Base-by-base conservation (phyloP, 1,140 invertebrate species). In the Anastrepha obliqua region DNA sequence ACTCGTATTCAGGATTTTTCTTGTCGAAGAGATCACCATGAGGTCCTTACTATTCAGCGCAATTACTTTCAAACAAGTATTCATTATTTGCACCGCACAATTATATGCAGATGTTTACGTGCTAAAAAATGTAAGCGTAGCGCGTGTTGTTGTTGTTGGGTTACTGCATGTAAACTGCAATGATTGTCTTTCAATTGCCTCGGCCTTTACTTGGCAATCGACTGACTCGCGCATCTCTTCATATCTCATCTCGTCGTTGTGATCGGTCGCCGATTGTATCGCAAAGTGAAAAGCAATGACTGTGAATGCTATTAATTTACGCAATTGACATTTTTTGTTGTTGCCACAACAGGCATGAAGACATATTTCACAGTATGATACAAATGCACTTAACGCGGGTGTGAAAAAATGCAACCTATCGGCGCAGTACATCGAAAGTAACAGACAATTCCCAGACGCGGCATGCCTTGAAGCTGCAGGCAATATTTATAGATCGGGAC, bases 271-370 rank as follows among this genome's bases (percentile, higher is more conserved):
- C n/a, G 86, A 87, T 67, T 55, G 64, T 65, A 87, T 67, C 62
- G 29, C 62, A 87, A 86, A 87, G 64, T 51, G 64, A 29, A 55
- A 51, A 65, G 15, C 59, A 15, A 60, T 13, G 85, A 86, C 59
- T 86, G 85, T 62, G 58, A 65, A 60, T 67, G 60, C 86, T 55
- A 87, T 87, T 67, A 67, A 87, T 87, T 55, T 55, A 67, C 20
- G 64, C 86, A 87, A 87, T 87, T 87, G 86, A 87, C 86, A 87
- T 87, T 87, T 87, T 87, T 87, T 64, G 74, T 81, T 67, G 60
- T 20, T 87, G 60, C 44, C 42, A 67, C 39, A 87, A 87, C 11
- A 55, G 47, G 20, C 60, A 70, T 65, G 47, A 67, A 65, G 86
- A 55, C 60, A 29, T 87, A 51, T 64, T 51, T 67, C 59, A 87